phyloP scores from a whole-genome alignment of 2,797 vertebrate species.

The Gymnothorax javanicus region DNA sequence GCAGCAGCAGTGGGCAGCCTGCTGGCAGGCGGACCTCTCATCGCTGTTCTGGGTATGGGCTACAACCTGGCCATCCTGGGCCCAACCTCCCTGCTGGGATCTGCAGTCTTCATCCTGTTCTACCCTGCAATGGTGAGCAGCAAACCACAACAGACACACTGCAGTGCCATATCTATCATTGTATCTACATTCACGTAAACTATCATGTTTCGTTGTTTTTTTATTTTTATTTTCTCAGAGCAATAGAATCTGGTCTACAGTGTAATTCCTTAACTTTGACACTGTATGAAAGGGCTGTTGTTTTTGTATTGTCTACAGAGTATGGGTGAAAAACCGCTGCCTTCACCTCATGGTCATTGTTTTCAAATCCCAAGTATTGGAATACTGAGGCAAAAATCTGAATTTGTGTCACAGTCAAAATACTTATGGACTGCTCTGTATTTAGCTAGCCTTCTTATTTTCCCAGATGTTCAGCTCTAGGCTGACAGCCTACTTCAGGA shows the following conservation, averaged over 20 bases:
- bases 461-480: conserved; percentile 89
- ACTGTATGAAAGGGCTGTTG: too few relatives aligned
- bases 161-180: background rate
- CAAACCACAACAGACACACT: background rate
- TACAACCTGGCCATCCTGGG: conserved; percentile 88
- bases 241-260: background rate
- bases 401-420: too few relatives aligned
- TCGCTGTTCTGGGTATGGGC: conserved; percentile 87
- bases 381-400: too few relatives aligned
- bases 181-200: conserved; percentile 1
- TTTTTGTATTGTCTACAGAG: too few relatives aligned
- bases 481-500: conserved; percentile 88
- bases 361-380: too few relatives aligned
- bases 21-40: conserved; percentile 86
- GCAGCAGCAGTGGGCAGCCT: conserved; percentile 89
- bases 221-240: background rate
- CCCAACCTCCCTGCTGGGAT: conserved; percentile 88
- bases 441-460: background rate
- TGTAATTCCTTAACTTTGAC: too few relatives aligned
- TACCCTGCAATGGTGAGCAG: conserved; percentile 90
- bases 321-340: too few relatives aligned
- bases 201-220: background rate
- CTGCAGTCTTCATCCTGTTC: conserved; percentile 90
- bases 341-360: too few relatives aligned
- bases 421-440: too few relatives aligned